These are phyloP conservation scores for Ateles fusciceps DNA, from an alignment of 2,797 vertebrate species.

Conservation along the genomic window DNA sequence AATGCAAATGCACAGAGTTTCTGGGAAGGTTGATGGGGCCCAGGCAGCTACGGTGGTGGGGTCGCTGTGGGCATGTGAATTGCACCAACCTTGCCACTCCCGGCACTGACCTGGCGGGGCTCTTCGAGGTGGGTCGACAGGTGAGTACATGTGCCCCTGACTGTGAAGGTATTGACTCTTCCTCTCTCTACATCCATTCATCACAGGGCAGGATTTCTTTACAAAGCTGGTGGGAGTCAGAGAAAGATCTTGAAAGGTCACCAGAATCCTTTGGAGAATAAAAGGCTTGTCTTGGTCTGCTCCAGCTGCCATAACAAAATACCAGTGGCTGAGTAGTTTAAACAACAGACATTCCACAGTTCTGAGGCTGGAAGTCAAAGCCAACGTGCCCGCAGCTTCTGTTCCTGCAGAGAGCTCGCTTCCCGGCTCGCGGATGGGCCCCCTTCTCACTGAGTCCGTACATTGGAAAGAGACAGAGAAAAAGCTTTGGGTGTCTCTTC, in stretches of 20 bases:
- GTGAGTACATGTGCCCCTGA: fast-evolving
- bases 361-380: neutral
- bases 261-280: neutral
- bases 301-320: neutral
- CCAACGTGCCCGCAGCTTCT: neutral
- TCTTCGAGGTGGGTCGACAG: neutral
- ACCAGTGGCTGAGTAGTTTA: no score
- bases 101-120: neutral
- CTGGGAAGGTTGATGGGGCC: neutral
- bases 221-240: neutral
- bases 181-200: neutral
- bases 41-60: neutral
- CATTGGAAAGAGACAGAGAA: no score
- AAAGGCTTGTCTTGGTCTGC: neutral
- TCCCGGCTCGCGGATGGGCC: no score
- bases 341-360: neutral
- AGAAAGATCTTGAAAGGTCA: neutral
- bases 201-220: neutral
- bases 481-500: neutral
- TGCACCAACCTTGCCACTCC: neutral
- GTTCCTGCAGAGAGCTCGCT: neutral
- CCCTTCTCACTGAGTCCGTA: neutral
- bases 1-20: neutral
- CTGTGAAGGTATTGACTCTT: neutral
- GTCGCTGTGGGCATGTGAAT: neutral